Percentiles rank a stretch among this genome's conserved stretches.
Evolutionary conservation across 2,113 vertebrate species (phyloP).

Genomic region (Nettapus auritus): DNA sequence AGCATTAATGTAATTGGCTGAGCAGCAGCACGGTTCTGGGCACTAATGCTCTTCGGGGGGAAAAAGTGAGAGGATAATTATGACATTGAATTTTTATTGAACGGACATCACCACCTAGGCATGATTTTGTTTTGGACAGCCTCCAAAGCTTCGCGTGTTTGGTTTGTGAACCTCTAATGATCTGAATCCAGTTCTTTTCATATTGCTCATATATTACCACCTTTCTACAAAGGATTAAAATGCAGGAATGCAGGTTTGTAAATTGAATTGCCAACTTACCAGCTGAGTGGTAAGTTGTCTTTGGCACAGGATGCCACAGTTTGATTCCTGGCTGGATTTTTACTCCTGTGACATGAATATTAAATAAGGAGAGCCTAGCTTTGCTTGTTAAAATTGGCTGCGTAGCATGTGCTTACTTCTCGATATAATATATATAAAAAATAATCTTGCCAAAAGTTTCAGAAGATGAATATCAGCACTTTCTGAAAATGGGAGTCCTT

Average conservation of each 20-base stretch:
- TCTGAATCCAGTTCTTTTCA: slow-evolving; percentile 75
- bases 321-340: slow-evolving; percentile 75
- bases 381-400: neutral
- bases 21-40: slow-evolving; percentile 25
- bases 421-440: neutral
- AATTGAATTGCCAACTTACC: slow-evolving; percentile 80
- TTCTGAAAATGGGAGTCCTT: slow-evolving; percentile 39
- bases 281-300: slow-evolving; percentile 79
- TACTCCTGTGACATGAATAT: slow-evolving; percentile 71
- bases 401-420: neutral
- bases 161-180: slow-evolving; percentile 80
- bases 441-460: slow-evolving; percentile 27
- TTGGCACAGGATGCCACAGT: slow-evolving; percentile 75
- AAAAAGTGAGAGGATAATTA: slow-evolving; percentile 69
- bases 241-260: slow-evolving; percentile 75
- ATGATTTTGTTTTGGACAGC: slow-evolving; percentile 73
- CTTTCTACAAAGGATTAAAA: slow-evolving; percentile 78
- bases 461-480: slow-evolving; percentile 30
- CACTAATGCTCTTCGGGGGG: slow-evolving; percentile 63
- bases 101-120: slow-evolving; percentile 75
- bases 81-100: slow-evolving; percentile 73
- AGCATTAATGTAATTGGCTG: slow-evolving; percentile 46
- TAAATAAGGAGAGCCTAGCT: slow-evolving; percentile 49
- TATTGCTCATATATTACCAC: slow-evolving; percentile 72
- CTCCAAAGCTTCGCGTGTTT: slow-evolving; percentile 75